phyloP scores from a whole-genome alignment of 30 jellyfish, hydroid and myxozoan genomes.

The Cassiopea andromeda region DNA sequence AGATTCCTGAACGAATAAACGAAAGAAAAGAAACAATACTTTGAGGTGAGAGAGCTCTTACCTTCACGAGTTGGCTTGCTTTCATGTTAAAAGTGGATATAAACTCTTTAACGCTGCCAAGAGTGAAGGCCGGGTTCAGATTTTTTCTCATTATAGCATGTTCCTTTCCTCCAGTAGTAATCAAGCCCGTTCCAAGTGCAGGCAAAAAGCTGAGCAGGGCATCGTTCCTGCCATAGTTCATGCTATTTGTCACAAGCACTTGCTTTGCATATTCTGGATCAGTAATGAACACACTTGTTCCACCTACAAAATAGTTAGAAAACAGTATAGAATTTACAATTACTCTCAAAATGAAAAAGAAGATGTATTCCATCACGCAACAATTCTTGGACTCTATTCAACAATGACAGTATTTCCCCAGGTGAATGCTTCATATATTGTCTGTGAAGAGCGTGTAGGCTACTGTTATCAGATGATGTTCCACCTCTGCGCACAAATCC shows the following conservation, averaged over 20 bases:
- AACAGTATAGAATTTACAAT: not conserved
- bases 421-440: too few relatives aligned
- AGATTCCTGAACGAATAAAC: too few relatives aligned
- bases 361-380: not conserved
- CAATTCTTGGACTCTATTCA: too few relatives aligned
- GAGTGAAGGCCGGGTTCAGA: slow-evolving; percentile 33
- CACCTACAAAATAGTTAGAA: slow-evolving; percentile 2
- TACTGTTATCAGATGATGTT: too few relatives aligned
- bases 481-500: too few relatives aligned
- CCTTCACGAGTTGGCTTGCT: slow-evolving; percentile 18
- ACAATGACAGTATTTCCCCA: too few relatives aligned
- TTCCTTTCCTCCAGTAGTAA: slow-evolving; percentile 15
- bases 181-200: slow-evolving; percentile 15
- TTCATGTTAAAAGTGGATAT: slow-evolving; percentile 9
- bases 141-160: slow-evolving; percentile 26
- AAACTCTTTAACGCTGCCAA: slow-evolving; percentile 23
- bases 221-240: not conserved
- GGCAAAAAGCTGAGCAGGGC: not conserved
- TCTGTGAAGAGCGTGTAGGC: too few relatives aligned
- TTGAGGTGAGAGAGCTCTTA: not conserved
- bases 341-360: not conserved
- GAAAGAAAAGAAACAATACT: too few relatives aligned
- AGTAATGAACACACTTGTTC: slow-evolving; percentile 3
- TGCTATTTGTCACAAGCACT: slow-evolving; percentile 12
- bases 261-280: slow-evolving; percentile 32